Evolutionary conservation across 2,888 invertebrate genomes (phyloP).

Genomic region (Euproctis similis): DNA sequence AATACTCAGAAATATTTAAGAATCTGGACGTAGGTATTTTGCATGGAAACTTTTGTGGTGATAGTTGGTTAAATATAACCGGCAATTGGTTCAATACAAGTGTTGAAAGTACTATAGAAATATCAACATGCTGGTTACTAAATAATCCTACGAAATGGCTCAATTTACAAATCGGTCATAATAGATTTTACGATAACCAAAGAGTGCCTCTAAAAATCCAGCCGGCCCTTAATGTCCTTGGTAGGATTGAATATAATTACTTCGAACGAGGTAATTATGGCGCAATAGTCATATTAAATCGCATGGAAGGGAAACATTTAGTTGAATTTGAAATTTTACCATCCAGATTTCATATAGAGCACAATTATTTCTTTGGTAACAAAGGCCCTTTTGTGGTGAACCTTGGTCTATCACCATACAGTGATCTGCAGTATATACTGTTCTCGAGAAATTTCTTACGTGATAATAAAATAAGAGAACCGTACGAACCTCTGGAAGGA

Average conservation of each 20-base stretch:
- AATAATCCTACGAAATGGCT: conserved; percentile 68
- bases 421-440: conserved; percentile 84
- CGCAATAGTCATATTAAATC: conserved; percentile 88
- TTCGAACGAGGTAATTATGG: conserved; percentile 89
- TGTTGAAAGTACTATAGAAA: conserved; percentile 84
- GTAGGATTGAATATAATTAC: conserved; percentile 90
- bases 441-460: conserved; percentile 92
- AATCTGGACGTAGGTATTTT: conserved; percentile 92
- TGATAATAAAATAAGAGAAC: conserved; percentile 90
- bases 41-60: conserved; percentile 94
- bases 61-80: conserved; percentile 91
- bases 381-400: conserved; percentile 91
- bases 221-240: conserved; percentile 87
- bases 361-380: conserved; percentile 94
- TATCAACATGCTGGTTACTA: conserved; percentile 87
- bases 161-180: conserved; percentile 88
- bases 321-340: conserved; percentile 88
- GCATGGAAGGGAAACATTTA: conserved; percentile 74
- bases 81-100: conserved; percentile 92
- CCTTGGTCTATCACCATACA: conserved; percentile 91
- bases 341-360: conserved; percentile 82
- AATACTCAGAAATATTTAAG: conserved; percentile 89
- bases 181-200: conserved; percentile 85
- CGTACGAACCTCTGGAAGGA: conserved; percentile 82
- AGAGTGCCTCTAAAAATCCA: conserved; percentile 85